These are phyloP conservation scores for Thysanoteuthis rhombus DNA, from an alignment of 2,888 invertebrate genomes.

Conservation along the genomic window DNA sequence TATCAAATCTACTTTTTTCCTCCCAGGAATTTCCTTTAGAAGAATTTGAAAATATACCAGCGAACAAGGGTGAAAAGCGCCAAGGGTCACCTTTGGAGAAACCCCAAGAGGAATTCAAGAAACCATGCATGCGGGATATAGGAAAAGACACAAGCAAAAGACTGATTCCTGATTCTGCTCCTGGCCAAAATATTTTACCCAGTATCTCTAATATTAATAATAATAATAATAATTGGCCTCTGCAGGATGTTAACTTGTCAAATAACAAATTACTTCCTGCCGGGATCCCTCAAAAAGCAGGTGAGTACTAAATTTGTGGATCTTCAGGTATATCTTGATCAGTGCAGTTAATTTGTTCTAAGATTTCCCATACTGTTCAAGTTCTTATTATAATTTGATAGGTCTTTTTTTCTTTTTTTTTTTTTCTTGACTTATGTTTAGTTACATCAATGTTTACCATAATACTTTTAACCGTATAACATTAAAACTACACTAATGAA, in stretches of 20 bases:
- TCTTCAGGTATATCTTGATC: no score
- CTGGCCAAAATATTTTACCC: neutral
- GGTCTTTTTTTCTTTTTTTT: no score
- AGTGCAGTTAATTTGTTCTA: no score
- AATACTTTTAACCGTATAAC: no score
- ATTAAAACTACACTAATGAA: no score
- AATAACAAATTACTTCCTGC: neutral
- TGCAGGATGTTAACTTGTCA: neutral
- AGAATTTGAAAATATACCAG: neutral
- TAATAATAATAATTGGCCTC: neutral
- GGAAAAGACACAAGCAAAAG: neutral
- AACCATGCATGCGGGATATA: neutral
- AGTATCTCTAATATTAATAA: neutral
- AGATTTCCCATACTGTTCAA: no score
- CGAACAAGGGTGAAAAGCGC: neutral
- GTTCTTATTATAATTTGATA: no score
- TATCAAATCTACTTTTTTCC: no score
- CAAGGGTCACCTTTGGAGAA: neutral
- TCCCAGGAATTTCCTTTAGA: conserved; percentile 16
- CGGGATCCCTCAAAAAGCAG: neutral
- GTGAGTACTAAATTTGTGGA: neutral
- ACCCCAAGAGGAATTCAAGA: neutral
- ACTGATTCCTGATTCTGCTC: neutral
- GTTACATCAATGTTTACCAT: no score
- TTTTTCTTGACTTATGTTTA: no score